Conservation (phyloP, 2,888 invertebrate genomes). For the Disparrhopalites patrizii region DNA sequence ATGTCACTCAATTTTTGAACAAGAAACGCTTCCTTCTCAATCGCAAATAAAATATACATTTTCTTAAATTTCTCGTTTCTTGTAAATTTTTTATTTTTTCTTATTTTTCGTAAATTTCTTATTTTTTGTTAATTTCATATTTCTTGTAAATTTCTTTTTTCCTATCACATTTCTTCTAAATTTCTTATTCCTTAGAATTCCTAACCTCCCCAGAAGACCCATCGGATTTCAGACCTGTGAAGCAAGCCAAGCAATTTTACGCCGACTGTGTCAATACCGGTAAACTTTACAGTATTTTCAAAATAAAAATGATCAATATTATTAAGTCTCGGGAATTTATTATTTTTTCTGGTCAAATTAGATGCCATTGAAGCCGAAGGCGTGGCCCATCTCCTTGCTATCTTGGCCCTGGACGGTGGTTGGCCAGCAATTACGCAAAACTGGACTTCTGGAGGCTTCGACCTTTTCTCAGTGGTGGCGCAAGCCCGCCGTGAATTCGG, state of each 20-base stretch:
- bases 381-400: constrained; percentile 19
- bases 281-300: no score
- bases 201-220: constrained; percentile 30
- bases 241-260: constrained; percentile 41
- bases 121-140: not conserved
- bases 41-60: no score
- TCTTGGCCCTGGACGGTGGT: constrained; percentile 23
- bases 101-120: no score
- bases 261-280: no score
- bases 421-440: constrained; percentile 25
- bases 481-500: constrained; percentile 30
- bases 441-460: constrained; percentile 11
- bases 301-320: no score
- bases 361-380: constrained; percentile 19
- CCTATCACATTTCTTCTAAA: not conserved
- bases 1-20: no score
- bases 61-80: no score
- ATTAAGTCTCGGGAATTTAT: no score
- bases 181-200: no score
- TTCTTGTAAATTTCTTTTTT: not conserved
- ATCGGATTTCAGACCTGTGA: constrained; percentile 36
- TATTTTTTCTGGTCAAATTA: no score
- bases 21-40: no score
- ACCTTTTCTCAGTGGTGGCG: constrained; percentile 28
- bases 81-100: no score